These are phyloP conservation scores for Urocolius indicus DNA, from an alignment of 2,113 vertebrate genomes.

Conservation along the genomic window DNA sequence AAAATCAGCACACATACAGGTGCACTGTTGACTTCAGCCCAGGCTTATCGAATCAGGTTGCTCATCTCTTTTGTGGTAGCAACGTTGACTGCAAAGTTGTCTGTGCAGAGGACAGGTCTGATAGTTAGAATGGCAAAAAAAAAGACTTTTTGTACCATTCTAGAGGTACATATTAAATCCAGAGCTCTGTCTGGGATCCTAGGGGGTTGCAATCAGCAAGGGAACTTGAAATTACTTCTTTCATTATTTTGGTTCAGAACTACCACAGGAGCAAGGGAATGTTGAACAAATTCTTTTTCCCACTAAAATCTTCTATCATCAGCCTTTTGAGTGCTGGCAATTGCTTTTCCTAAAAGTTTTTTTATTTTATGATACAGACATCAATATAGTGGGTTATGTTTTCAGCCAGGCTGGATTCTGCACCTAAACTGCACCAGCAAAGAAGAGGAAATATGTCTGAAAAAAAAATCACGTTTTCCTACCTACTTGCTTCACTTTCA, in stretches of 20 bases:
- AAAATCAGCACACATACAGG: not conserved
- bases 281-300: not conserved
- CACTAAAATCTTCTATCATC: not conserved
- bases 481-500: not conserved
- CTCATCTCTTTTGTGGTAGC: not conserved
- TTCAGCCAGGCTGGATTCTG: not conserved
- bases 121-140: not conserved
- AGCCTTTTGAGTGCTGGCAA: not conserved
- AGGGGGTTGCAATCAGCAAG: not conserved
- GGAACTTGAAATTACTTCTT: not conserved
- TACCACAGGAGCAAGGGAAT: not conserved
- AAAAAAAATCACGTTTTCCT: not conserved
- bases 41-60: not conserved
- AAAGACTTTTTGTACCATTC: not conserved
- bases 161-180: rapidly evolving
- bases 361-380: not conserved
- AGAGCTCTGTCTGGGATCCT: not conserved
- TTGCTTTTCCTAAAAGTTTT: not conserved
- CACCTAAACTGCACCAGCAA: not conserved
- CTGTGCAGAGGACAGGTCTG: not conserved
- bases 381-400: not conserved
- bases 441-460: not conserved
- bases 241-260: not conserved
- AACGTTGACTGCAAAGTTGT: not conserved
- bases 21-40: not conserved